A percentile compares a stretch with the other conserved stretches of the same genome.
Conservation (phyloP, 2,888 invertebrate genomes). For the Exephanes ischioxanthus region DNA sequence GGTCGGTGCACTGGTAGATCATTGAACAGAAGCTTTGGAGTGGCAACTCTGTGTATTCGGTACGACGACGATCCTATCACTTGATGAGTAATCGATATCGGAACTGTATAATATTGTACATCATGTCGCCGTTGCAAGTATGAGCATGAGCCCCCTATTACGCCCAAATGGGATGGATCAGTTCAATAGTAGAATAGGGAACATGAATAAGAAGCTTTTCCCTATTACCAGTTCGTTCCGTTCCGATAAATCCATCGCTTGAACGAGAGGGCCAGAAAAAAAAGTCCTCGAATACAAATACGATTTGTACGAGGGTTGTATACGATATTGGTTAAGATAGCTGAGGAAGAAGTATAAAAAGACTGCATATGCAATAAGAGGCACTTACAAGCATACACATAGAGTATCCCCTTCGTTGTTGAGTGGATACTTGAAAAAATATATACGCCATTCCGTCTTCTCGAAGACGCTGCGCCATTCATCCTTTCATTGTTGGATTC, state of each 20-base stretch:
- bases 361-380: neutral
- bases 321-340: no score
- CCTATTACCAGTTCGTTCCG: neutral
- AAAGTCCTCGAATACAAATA: neutral
- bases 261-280: neutral
- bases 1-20: neutral
- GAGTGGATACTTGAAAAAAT: neutral
- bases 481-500: neutral
- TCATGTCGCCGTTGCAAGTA: neutral
- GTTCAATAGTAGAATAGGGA: neutral
- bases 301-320: neutral
- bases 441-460: neutral
- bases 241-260: neutral
- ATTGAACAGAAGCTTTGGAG: slow-evolving; percentile 2
- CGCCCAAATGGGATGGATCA: neutral
- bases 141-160: neutral
- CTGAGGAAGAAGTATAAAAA: neutral
- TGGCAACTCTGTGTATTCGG: slow-evolving; percentile 25
- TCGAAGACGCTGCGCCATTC: neutral
- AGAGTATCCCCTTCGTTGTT: neutral
- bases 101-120: neutral
- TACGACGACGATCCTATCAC: slow-evolving; percentile 4
- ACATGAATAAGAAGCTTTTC: neutral
- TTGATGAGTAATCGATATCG: slow-evolving; percentile 48
- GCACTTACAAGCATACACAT: neutral